These are phyloP conservation scores for Buceros bicornis DNA, from an alignment of 2,797 vertebrate species.

Conservation along the genomic window DNA sequence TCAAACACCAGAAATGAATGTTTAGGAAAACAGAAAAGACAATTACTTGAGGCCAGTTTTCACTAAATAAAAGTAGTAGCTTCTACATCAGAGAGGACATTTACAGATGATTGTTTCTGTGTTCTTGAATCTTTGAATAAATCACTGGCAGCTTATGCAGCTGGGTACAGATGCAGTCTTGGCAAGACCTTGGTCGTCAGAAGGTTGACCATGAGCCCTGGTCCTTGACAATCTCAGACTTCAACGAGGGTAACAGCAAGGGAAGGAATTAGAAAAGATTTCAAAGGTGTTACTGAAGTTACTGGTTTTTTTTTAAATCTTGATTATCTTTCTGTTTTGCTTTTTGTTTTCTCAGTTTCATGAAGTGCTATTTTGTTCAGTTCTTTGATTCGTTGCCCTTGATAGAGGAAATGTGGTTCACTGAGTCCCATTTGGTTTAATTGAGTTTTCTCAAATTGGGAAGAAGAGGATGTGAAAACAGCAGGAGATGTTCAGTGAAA, in stretches of 20 bases:
- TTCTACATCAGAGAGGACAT: background rate
- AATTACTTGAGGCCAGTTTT: background rate
- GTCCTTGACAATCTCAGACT: background rate
- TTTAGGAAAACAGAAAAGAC: conserved; percentile 59
- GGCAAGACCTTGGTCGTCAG: background rate
- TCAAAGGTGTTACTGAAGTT: background rate
- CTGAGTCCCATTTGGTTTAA: background rate
- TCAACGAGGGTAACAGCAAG: background rate
- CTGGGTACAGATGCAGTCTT: background rate
- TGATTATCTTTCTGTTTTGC: background rate
- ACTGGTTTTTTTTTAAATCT: background rate
- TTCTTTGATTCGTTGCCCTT: background rate
- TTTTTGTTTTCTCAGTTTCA: background rate
- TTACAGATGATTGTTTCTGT: background rate
- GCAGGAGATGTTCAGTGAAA: background rate
- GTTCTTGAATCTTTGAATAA: background rate
- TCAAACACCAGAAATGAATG: conserved; percentile 45
- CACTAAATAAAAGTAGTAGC: conserved; percentile 9
- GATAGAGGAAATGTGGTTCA: background rate
- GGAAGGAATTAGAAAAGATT: background rate
- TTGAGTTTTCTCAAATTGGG: background rate
- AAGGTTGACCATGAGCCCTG: background rate
- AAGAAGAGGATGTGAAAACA: background rate
- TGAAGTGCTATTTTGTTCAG: background rate
- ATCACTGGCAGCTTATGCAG: background rate